phyloP scores from a whole-genome alignment of 2,113 vertebrate species.

The Mustela lutreola region DNA sequence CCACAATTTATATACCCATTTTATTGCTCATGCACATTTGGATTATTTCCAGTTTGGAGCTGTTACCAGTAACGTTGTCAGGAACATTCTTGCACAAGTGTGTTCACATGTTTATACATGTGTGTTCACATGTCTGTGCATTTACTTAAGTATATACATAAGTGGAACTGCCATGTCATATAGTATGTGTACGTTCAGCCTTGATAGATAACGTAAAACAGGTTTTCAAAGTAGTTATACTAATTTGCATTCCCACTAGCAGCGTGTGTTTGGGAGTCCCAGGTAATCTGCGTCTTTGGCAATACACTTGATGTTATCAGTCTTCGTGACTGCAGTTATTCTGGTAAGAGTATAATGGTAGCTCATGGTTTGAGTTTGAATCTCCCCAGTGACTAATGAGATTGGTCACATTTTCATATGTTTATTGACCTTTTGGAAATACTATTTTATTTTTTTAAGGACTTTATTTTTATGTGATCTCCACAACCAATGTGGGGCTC shows the following conservation, averaged over 20 bases:
- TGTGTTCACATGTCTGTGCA: neutral
- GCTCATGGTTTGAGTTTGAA: neutral
- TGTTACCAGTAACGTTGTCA: neutral
- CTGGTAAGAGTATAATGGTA: neutral
- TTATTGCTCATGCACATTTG: neutral
- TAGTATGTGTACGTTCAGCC: neutral
- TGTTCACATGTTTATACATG: neutral
- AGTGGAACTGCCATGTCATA: neutral
- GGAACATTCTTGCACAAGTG: neutral
- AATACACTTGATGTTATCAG: neutral
- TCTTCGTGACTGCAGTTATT: conserved; percentile 24
- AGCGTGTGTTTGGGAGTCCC: neutral
- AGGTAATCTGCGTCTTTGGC: neutral
- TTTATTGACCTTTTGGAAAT: neutral
- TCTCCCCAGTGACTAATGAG: neutral
- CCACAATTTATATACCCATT: neutral
- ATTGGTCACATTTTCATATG: neutral
- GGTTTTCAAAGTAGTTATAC: neutral
- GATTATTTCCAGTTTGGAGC: conserved; percentile 21
- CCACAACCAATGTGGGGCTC: neutral
- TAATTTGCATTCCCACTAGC: neutral
- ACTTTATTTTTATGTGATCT: neutral
- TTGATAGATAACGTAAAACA: neutral
- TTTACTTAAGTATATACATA: neutral
- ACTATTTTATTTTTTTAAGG: neutral